Conservation (phyloP, 1,140 invertebrate species). For the Bombus balteatus region DNA sequence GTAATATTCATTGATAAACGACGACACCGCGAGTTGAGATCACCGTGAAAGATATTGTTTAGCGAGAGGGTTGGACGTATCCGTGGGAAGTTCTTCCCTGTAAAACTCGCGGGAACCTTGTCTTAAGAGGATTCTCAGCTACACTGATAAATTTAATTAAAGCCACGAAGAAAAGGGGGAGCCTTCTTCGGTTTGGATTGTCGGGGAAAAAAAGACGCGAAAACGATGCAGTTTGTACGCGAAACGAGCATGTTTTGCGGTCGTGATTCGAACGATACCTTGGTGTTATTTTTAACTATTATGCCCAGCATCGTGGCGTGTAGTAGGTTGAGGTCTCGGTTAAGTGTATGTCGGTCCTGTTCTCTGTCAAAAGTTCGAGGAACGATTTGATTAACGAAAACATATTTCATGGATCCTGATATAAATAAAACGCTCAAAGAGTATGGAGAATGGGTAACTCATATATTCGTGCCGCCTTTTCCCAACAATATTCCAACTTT, state of each 20-base stretch:
- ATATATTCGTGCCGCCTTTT: not conserved
- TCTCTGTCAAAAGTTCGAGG: not conserved
- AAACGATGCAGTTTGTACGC: not conserved
- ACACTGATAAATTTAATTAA: slow-evolving; percentile 61
- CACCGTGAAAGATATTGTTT: slow-evolving; percentile 33
- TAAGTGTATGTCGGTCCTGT: slow-evolving; percentile 31
- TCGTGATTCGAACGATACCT: slow-evolving; percentile 43
- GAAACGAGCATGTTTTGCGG: not conserved
- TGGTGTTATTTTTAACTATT: slow-evolving; percentile 64
- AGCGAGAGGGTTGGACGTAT: slow-evolving; percentile 21
- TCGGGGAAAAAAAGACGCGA: not conserved
- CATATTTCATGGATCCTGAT: not conserved
- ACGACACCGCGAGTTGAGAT: not conserved
- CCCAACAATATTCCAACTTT: not conserved
- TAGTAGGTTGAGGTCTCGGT: slow-evolving; percentile 45
- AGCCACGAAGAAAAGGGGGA: slow-evolving; percentile 3
- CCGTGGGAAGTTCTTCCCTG: slow-evolving; percentile 52
- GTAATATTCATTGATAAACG: slow-evolving; percentile 36
- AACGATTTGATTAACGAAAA: not conserved
- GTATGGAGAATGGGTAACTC: not conserved
- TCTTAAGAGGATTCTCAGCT: slow-evolving; percentile 56
- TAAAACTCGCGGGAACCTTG: slow-evolving; percentile 59
- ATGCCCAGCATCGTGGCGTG: slow-evolving; percentile 36
- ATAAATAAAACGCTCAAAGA: not conserved
- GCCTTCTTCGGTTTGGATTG: not conserved